Evolutionary conservation across 2,888 invertebrate species (phyloP), one percentile per base, ranked within the genome.

Genomic region (Lathronympha strigana): DNA sequence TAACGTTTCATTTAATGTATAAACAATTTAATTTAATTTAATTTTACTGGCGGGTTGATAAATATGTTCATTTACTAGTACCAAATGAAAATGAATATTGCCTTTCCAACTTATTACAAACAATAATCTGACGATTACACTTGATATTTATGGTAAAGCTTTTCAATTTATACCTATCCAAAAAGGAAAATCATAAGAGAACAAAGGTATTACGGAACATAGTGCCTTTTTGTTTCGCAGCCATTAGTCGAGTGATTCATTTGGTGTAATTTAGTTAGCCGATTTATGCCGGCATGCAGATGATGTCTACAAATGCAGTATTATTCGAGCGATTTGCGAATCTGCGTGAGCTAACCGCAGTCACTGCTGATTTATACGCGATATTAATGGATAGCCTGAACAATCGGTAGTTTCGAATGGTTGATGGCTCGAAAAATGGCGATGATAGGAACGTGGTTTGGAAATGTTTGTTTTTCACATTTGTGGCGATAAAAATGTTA

Each of bases 231-330:
- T 19, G 28, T 1, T 49, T 17, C 15, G 6, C 1, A 28, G 49
- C 17, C 4, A 21, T 21, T 19, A 45, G 11, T 23, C 31, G 31
- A 5, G 51, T 53, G 55, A 28, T 60, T 36, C 36, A 47, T 49
- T 49, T 36, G 33, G n/a, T 49, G 36, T 49, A 36, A 50, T 50
- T 49, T 47, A 49, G 58, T 60, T 60, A 60, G 47, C 28, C 58
- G 19, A 31, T 36, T 49, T 38, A 60, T 36, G 60, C 31, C 23
- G 15, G 49, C 49, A 38, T 60, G 60, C 60, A 36, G 49, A 50
- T 60, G 43, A 45, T 57, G 43, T 31, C 43, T 40, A 57, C 43
- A 57, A 43, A 43, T 43, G 55, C 43, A 53, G 53, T 53, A 43
- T 55, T 55, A 57, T 57, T 43, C 31, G 9, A 28, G 31, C 57